Percentiles rank a stretch among this genome's conserved stretches.
phyloP scores from a whole-genome alignment of 2,888 invertebrate genomes.

The Cecidostiba fungosa region DNA sequence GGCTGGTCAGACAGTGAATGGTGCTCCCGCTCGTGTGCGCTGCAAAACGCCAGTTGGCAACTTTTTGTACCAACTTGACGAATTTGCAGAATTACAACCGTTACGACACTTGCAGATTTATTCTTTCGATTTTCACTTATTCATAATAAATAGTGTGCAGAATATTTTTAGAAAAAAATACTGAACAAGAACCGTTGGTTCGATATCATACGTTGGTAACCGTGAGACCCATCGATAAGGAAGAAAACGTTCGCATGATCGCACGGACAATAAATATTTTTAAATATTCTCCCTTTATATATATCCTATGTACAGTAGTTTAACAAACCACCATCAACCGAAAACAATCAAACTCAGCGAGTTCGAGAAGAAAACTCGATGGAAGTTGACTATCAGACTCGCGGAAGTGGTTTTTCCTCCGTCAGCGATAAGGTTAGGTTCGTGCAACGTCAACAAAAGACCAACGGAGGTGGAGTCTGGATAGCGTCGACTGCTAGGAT shows the following conservation, averaged over 20 bases:
- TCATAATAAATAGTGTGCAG: too few relatives aligned
- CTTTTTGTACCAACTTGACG: background rate
- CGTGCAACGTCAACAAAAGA: slow-evolving; percentile 63
- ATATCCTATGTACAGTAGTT: background rate
- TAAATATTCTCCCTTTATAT: background rate
- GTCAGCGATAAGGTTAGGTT: slow-evolving; percentile 44
- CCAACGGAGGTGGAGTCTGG: background rate
- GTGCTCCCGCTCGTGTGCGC: background rate
- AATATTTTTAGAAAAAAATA: too few relatives aligned
- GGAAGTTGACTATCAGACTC: background rate
- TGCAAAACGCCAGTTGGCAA: background rate
- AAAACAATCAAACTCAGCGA: background rate
- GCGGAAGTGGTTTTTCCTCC: background rate
- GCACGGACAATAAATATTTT: background rate
- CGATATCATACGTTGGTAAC: background rate
- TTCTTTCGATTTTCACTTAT: background rate
- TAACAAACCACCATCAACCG: background rate
- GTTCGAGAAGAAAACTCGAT: background rate
- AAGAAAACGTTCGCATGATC: background rate
- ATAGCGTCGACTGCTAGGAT: slow-evolving; percentile 61
- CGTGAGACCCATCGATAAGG: background rate
- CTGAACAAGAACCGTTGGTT: background rate
- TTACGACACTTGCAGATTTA: too few relatives aligned
- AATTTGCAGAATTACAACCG: background rate
- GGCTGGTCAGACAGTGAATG: background rate